These are phyloP conservation scores for Drosophila fuyamai DNA, from an alignment of 1,140 invertebrate species.

Conservation along the genomic window DNA sequence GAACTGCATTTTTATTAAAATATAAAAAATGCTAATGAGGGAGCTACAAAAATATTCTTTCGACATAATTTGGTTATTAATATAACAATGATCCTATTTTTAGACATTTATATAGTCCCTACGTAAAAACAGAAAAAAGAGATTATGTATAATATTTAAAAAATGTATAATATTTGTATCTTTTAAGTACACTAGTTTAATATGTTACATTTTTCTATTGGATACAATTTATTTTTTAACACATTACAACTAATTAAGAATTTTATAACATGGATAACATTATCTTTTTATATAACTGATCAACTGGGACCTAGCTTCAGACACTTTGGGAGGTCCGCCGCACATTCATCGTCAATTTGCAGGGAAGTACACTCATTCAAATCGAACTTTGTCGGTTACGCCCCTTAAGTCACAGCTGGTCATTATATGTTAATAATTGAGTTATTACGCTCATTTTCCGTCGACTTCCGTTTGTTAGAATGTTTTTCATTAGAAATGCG, in stretches of 20 bases:
- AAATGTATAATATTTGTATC: no score
- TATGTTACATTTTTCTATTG: not conserved
- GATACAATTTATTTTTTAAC: no score
- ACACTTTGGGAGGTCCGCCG: constrained; percentile 15
- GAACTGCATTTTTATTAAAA: no score
- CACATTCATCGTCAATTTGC: not conserved
- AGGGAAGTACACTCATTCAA: constrained; percentile 23
- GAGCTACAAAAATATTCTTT: no score
- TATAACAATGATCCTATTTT: no score
- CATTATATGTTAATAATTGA: constrained; percentile 56
- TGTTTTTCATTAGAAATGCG: constrained; percentile 61
- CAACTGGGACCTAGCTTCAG: constrained; percentile 12
- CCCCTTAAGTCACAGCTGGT: constrained; percentile 25
- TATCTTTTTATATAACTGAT: constrained; percentile 19
- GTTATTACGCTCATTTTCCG: constrained; percentile 50
- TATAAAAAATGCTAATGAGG: no score
- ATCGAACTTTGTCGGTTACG: constrained; percentile 46
- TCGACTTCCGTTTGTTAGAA: constrained; percentile 48
- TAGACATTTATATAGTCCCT: no score
- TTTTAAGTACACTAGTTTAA: not conserved
- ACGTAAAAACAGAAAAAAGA: no score
- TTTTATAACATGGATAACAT: no score
- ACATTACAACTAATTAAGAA: no score
- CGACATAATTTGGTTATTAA: no score
- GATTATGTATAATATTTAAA: no score